phyloP scores from a whole-genome alignment of 2,797 vertebrate genomes.

The Cirrhinus molitorella region DNA sequence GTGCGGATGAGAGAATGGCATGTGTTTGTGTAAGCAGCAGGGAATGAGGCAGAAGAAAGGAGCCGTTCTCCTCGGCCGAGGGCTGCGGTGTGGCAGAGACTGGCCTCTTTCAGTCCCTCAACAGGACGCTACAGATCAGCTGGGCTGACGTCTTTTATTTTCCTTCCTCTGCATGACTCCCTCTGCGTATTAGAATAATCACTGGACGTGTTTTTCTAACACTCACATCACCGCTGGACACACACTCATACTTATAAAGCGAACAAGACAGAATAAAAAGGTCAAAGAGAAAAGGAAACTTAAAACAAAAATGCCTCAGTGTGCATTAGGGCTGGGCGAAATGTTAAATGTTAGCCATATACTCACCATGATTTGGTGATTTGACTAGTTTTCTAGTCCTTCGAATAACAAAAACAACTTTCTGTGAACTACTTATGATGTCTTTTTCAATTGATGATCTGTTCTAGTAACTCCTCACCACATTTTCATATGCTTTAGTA shows the following conservation, averaged over 20 bases:
- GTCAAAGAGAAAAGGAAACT: background rate
- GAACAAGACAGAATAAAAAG: background rate
- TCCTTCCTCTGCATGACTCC: conserved; percentile 28
- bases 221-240: conserved; percentile 28
- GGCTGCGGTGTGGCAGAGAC: conserved; percentile 30
- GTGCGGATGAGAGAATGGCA: conserved; percentile 33
- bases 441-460: too few species aligned
- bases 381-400: background rate
- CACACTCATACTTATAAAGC: background rate
- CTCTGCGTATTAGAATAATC: conserved; percentile 38
- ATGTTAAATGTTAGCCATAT: background rate
- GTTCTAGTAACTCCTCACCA: background rate
- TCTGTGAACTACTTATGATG: background rate
- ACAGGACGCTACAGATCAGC: conserved; percentile 36
- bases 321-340: background rate
- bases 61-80: conserved; percentile 35
- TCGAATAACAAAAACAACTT: background rate
- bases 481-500: background rate
- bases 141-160: conserved; percentile 45
- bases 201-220: conserved; percentile 21
- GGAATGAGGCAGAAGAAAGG: conserved; percentile 45
- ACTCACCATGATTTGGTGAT: background rate
- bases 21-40: conserved; percentile 40
- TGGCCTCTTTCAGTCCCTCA: conserved; percentile 43
- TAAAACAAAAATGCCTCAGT: background rate